Conservation (phyloP, 2,113 vertebrate species). For the Mixornis gularis region DNA sequence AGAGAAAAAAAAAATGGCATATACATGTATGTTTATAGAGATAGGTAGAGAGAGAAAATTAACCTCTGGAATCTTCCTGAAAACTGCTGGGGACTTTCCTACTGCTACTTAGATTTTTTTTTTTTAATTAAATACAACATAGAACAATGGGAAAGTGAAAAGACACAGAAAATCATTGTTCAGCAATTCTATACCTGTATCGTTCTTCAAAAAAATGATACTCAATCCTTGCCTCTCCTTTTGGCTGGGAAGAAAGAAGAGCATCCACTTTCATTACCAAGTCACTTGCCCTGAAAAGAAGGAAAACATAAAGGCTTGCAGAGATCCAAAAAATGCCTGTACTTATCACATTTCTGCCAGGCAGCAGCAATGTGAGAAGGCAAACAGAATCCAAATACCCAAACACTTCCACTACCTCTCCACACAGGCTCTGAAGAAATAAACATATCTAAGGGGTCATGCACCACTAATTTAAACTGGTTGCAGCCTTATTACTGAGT, state of each 20-base stretch:
- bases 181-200: conserved; percentile 79
- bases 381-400: not conserved
- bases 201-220: conserved; percentile 86
- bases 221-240: conserved; percentile 89
- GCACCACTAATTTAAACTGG: not conserved
- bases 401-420: not conserved
- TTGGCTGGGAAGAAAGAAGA: conserved; percentile 92
- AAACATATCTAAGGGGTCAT: not conserved
- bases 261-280: conserved; percentile 97
- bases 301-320: not conserved
- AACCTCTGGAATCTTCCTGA: not conserved
- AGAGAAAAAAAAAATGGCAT: not conserved
- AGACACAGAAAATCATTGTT: not conserved
- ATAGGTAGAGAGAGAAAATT: not conserved
- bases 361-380: not conserved
- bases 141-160: not conserved
- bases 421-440: not conserved
- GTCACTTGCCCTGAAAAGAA: conserved; percentile 84
- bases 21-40: not conserved
- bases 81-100: not conserved
- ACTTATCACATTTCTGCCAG: not conserved
- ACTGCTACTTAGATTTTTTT: not conserved
- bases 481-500: not conserved
- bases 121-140: not conserved
- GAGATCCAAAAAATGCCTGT: not conserved